Base-by-base conservation (phyloP, 2,113 vertebrate species). In the Grallaria varia region DNA sequence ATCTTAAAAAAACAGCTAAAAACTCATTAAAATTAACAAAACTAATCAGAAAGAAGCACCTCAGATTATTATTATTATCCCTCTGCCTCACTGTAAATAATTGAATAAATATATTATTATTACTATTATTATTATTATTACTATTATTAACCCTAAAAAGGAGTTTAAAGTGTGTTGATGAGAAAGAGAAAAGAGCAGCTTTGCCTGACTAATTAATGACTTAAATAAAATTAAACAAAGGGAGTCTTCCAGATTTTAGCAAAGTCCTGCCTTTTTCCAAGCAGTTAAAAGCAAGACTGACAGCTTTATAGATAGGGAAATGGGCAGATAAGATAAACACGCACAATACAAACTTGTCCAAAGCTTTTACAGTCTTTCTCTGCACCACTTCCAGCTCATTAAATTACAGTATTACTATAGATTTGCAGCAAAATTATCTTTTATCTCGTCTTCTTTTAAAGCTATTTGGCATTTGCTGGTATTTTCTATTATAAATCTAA, bases 401-500 rank as follows among this genome's bases (percentile, higher is more conserved):
- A 93, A 95, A 95, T 72, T 92, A 97, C 94, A 96, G 84, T 96
- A 87, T 97, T 96, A 95, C 95, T 55, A 92, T 93, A 97, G 97
- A 98, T 97, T 98, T 97, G 97, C 96, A 92, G 96, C 96, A 96
- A 97, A 98, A 98, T 98, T 97, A 97, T 97, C 97, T 96, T 97
- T 97, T 97, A 97, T 98, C 97, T 97, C 88, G 19, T 97, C 97
- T 98, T 97, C 98, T 97, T 98, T 98, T 98, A 98, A 97, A 98
- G 98, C 97, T 97, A 97, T 98, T 98, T 98, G 98, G 97, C 97
- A 97, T 97, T 97, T 90, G 89, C 97, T 98, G 96, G 97, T 97
- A 95, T 97, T 96, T 97, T 97, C 98, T 98, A 99, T 99, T 99
- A 99, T 98, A 99, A 98, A 99, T 99, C 98, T 99, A 99, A 99